Conservation (phyloP, 2,113 vertebrate genomes). For the Montifringilla adamsi region DNA sequence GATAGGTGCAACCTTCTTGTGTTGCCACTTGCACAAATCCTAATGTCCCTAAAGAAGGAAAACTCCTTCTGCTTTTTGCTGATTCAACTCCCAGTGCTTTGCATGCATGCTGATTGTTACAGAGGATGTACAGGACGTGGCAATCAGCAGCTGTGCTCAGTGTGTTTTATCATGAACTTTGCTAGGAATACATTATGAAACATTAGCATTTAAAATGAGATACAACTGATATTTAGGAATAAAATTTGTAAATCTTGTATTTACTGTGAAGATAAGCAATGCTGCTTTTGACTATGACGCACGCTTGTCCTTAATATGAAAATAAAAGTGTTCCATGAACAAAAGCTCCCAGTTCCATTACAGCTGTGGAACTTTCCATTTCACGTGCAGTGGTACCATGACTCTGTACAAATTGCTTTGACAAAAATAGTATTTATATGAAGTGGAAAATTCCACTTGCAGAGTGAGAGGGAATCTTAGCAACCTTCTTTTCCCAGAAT, state of each 20-base stretch:
- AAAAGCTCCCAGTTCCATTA: background rate
- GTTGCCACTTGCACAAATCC: background rate
- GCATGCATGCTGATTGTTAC: background rate
- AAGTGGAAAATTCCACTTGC: constrained; percentile 15
- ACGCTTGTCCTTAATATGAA: background rate
- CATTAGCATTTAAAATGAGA: background rate
- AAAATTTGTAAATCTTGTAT: background rate
- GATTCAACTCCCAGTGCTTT: background rate
- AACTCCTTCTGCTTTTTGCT: background rate
- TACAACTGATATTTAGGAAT: background rate
- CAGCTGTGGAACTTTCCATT: constrained; percentile 26
- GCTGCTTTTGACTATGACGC: background rate
- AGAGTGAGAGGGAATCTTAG: background rate
- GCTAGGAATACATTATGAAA: background rate
- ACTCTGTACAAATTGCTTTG: background rate
- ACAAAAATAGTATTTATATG: constrained; percentile 21
- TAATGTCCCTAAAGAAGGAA: background rate
- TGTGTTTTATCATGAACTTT: background rate
- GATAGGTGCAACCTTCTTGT: background rate
- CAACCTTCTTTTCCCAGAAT: background rate
- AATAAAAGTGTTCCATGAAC: background rate
- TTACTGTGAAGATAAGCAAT: background rate
- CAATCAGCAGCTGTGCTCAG: background rate
- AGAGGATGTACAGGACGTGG: background rate
- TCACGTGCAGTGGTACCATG: background rate